Evolutionary conservation across 1,140 invertebrate genomes (phyloP), one percentile per base, ranked within the genome.

Genomic region (Drusus annulatus): DNA sequence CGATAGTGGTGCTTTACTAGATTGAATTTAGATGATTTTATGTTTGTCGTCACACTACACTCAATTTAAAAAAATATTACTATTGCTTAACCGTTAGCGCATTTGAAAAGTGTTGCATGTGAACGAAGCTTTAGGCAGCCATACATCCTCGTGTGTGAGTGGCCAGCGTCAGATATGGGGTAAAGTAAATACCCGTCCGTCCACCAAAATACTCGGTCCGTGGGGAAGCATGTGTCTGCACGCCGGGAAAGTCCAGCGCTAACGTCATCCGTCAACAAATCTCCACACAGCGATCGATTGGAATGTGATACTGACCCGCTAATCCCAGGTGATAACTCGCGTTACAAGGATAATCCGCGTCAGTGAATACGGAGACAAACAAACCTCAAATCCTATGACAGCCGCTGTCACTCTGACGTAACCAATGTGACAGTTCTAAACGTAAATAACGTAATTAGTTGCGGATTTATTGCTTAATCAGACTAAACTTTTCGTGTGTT

Each of bases 171-270:
- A 81, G 80, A 83, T 76, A 80, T 79, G 81, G 79, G 75, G 78
- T 80, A 83, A 80, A 80, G 81, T 80, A 83, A 83, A 83, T 78
- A 83, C 75, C 54, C 58, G 77, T 63, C 68, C 77, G 81, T 80
- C 76, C 79, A 83, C 81, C 78, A 78, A 83, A 83, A 83, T 83
- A 83, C 79, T 82, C 63, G 77, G 65, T 56, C 74, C 69, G 68
- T 25, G 60, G 31, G 78, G 56, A 79, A 79, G 77, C 81, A 73
- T 60, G 81, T 68, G 81, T 45, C 19, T 68, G 58, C 73, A 80
- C 81, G 78, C 50, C 21, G 16, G 65, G 63, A 71, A 56, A 52
- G 75, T 28, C 51, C 75, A 73, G 45, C 56, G 58, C 65, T 21
- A 71, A 15, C 51, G 65, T 28, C 31, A 71, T 68, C 19, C 76